These are phyloP conservation scores for Ricordea florida DNA, from an alignment of 92 coral and sea anemone genomes.

Conservation along the genomic window DNA sequence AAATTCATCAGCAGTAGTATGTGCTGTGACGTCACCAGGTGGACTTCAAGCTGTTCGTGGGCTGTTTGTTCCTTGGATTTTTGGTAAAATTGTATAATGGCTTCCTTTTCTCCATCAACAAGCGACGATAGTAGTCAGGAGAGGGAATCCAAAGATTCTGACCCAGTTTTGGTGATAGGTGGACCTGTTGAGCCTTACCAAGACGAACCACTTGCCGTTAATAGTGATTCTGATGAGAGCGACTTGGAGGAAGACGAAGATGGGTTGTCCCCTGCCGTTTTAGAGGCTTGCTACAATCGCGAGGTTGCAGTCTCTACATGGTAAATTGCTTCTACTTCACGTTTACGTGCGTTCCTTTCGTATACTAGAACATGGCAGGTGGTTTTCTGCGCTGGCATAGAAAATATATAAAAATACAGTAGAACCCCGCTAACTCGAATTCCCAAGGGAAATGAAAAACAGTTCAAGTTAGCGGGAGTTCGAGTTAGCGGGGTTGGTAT, in stretches of 20 bases:
- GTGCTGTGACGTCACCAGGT: not conserved
- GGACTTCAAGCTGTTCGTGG: not conserved
- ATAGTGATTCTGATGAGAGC: not conserved
- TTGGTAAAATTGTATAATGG: too few relatives aligned
- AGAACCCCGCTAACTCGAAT: too few relatives aligned
- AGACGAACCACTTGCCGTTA: conserved; percentile 1
- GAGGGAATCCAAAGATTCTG: not conserved
- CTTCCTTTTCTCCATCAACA: not conserved
- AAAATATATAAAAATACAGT: not conserved
- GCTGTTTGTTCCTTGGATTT: too few relatives aligned
- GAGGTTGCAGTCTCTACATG: conserved; percentile 1
- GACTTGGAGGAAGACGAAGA: conserved; percentile 6
- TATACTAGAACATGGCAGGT: too few relatives aligned
- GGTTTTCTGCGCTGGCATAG: not conserved
- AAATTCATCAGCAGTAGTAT: not conserved
- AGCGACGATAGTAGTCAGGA: not conserved
- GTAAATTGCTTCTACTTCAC: not conserved
- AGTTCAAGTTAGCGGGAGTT: too few relatives aligned
- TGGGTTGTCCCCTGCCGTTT: not conserved
- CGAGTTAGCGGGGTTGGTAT: too few relatives aligned
- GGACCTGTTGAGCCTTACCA: not conserved
- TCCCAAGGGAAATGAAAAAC: too few relatives aligned
- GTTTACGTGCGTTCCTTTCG: too few relatives aligned
- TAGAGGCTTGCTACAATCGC: not conserved
- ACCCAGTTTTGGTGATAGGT: not conserved